These are phyloP conservation scores for Entosphenus tridentatus DNA, from an alignment of 2,113 vertebrate species.

Conservation along the genomic window DNA sequence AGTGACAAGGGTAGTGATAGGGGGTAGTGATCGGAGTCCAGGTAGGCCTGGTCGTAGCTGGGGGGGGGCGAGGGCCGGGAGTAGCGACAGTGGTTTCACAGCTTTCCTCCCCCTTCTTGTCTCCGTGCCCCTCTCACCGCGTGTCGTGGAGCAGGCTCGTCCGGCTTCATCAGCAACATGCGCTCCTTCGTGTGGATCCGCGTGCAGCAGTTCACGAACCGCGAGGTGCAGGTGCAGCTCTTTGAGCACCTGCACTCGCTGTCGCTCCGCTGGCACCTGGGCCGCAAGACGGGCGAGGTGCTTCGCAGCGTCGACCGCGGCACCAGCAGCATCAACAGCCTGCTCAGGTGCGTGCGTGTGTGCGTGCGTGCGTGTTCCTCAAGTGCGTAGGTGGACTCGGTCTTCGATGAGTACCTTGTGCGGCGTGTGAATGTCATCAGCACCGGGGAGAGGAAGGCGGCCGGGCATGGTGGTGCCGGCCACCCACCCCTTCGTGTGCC, in stretches of 20 bases:
- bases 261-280: constrained; percentile 72
- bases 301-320: constrained; percentile 65
- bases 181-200: constrained; percentile 77
- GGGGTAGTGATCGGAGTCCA: no score
- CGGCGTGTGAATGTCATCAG: background rate
- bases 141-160: constrained; percentile 19
- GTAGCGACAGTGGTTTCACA: no score
- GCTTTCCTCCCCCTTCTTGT: no score
- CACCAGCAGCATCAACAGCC: constrained; percentile 57
- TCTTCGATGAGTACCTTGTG: background rate
- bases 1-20: no score
- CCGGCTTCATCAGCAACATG: constrained; percentile 65
- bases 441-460: background rate
- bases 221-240: constrained; percentile 49
- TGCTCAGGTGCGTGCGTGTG: constrained; percentile 43
- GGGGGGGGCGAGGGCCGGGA: no score
- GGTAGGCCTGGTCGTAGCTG: no score
- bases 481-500: no score
- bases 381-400: background rate
- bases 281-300: constrained; percentile 66
- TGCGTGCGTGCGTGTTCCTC: no score
- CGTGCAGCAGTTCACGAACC: constrained; percentile 80
- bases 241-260: constrained; percentile 58
- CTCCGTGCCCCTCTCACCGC: no score
- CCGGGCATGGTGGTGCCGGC: no score